phyloP scores from a whole-genome alignment of 2,888 invertebrate genomes.

The Dryobota labecula region DNA sequence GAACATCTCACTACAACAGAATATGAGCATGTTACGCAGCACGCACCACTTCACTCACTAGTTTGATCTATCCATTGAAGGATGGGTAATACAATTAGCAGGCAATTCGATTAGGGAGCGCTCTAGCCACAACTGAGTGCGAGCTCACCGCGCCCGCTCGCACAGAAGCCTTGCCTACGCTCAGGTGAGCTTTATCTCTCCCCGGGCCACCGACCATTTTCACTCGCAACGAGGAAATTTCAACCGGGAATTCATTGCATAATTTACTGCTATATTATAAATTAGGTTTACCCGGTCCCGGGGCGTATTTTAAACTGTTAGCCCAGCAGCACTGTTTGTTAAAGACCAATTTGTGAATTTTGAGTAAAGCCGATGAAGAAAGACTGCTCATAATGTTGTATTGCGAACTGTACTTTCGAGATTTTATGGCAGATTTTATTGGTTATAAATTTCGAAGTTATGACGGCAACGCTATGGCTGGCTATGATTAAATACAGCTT shows the following conservation, averaged over 20 bases:
- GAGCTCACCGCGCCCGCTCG: conserved; percentile 51
- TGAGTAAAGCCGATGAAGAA: conserved; percentile 70
- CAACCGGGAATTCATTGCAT: conserved; percentile 79
- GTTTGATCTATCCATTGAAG: conserved; percentile 67
- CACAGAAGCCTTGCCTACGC: conserved; percentile 51
- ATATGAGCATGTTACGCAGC: conserved; percentile 41
- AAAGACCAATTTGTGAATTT: conserved; percentile 77
- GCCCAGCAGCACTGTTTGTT: conserved; percentile 73
- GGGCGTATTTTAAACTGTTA: conserved; percentile 77
- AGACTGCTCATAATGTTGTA: conserved; percentile 68
- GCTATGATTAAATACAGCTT: conserved; percentile 45
- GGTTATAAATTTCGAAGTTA: conserved; percentile 55
- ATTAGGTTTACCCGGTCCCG: conserved; percentile 74
- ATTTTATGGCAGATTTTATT: conserved; percentile 64
- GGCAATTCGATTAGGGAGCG: conserved; percentile 62
- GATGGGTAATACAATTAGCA: conserved; percentile 66
- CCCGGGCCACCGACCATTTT: conserved; percentile 73
- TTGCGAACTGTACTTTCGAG: conserved; percentile 62
- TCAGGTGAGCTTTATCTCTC: conserved; percentile 73
- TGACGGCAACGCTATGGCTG: conserved; percentile 41
- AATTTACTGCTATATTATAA: conserved; percentile 82
- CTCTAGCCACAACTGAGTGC: conserved; percentile 61
- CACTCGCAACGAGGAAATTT: conserved; percentile 75
- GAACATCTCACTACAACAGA: conserved; percentile 29
- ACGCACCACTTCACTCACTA: conserved; percentile 57